These are phyloP conservation scores for Apoda limacodes DNA, from an alignment of 2,888 invertebrate genomes.

Conservation along the genomic window DNA sequence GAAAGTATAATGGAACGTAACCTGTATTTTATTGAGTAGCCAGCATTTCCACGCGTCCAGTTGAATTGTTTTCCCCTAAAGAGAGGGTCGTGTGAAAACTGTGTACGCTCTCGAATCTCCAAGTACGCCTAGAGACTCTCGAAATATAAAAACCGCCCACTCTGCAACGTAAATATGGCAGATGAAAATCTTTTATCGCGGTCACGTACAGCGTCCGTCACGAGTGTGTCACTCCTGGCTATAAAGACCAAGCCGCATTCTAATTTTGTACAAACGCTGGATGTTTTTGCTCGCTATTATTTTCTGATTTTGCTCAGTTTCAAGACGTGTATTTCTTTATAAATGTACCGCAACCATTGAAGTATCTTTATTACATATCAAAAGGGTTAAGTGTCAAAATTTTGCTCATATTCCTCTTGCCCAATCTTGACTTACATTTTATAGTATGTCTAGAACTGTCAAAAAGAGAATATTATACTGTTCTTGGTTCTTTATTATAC, in stretches of 20 bases:
- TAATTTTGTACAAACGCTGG: slow-evolving; percentile 60
- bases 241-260: slow-evolving; percentile 64
- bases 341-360: slow-evolving; percentile 2
- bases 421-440: too few relatives aligned
- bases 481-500: too few relatives aligned
- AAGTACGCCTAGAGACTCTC: slow-evolving; percentile 51
- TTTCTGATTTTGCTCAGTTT: slow-evolving; percentile 7
- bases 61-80: slow-evolving; percentile 41
- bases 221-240: slow-evolving; percentile 63
- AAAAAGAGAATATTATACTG: too few relatives aligned
- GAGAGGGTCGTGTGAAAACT: slow-evolving; percentile 58
- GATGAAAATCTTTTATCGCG: slow-evolving; percentile 70
- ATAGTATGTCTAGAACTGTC: too few relatives aligned
- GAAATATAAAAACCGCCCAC: slow-evolving; percentile 68
- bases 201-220: slow-evolving; percentile 66
- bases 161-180: slow-evolving; percentile 66
- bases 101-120: slow-evolving; percentile 32
- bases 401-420: too few relatives aligned
- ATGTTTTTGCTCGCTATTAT: slow-evolving; percentile 60
- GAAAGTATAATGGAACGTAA: too few relatives aligned
- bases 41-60: too few relatives aligned
- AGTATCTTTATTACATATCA: slow-evolving; percentile 6
- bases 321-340: slow-evolving; percentile 1
- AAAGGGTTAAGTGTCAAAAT: slow-evolving; percentile 2
- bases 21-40: too few relatives aligned